Evolutionary conservation across 1,140 invertebrate genomes (phyloP).

Genomic region (Pseudobourletiella spinata): DNA sequence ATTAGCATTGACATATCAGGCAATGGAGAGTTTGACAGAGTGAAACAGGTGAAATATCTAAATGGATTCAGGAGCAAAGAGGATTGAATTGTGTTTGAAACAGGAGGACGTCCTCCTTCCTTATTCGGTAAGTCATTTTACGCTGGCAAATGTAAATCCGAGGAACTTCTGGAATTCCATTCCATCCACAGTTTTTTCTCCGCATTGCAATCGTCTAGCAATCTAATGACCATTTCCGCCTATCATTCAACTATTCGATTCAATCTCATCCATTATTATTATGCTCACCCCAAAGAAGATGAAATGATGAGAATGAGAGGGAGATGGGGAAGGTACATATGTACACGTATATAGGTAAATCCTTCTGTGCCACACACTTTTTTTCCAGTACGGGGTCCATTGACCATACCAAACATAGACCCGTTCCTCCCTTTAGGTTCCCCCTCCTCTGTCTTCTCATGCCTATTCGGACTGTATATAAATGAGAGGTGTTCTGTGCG

Average conservation of each 20-base stretch:
- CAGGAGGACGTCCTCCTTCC: not conserved
- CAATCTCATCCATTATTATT: too few species aligned
- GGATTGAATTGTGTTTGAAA: slow-evolving; percentile 5
- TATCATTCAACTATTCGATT: not conserved
- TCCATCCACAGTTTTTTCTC: not conserved
- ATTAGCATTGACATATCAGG: not conserved
- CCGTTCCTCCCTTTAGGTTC: too few species aligned
- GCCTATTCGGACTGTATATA: too few species aligned
- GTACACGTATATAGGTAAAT: too few species aligned
- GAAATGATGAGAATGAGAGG: too few species aligned
- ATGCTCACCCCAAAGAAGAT: too few species aligned
- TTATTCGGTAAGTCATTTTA: slow-evolving; percentile 1
- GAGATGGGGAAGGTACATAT: too few species aligned
- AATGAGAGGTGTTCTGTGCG: too few species aligned
- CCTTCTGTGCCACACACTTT: too few species aligned
- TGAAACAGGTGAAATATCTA: not conserved
- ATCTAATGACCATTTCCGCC: slow-evolving; percentile 5
- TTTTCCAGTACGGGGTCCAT: too few species aligned
- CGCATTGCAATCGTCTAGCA: not conserved
- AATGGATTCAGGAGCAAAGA: slow-evolving; percentile 3
- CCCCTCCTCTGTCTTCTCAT: too few species aligned
- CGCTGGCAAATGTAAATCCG: not conserved
- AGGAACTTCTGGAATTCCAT: slow-evolving; percentile 1
- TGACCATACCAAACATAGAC: too few species aligned
- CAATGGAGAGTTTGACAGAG: not conserved